Conservation (phyloP, 2,888 invertebrate genomes). For the Orthosia incerta region DNA sequence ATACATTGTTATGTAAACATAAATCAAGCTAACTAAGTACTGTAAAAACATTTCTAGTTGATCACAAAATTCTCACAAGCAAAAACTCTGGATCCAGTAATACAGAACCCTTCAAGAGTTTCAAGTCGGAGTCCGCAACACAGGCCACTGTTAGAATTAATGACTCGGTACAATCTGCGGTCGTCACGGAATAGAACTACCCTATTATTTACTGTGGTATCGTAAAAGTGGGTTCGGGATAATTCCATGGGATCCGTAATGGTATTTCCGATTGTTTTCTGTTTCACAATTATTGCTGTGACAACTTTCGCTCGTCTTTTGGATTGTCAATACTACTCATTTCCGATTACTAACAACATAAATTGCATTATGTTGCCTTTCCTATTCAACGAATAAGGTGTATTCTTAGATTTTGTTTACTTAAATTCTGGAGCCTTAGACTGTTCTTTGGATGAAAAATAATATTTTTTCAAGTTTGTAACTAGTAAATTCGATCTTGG, state of each 20-base stretch:
- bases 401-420: too few relatives aligned
- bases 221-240: slow-evolving; percentile 13
- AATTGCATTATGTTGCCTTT: too few relatives aligned
- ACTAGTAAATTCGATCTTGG: neutral
- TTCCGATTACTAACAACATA: too few relatives aligned
- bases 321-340: neutral
- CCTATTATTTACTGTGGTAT: slow-evolving; percentile 24
- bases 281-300: slow-evolving; percentile 6
- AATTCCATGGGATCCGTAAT: slow-evolving; percentile 21
- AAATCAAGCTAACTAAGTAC: neutral
- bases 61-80: neutral
- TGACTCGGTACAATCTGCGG: slow-evolving; percentile 43
- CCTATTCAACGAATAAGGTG: too few relatives aligned
- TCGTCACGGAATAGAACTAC: neutral
- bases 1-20: too few relatives aligned
- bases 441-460: neutral
- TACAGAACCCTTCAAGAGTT: slow-evolving; percentile 36
- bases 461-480: neutral
- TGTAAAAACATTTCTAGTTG: neutral
- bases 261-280: slow-evolving; percentile 11
- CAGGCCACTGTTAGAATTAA: slow-evolving; percentile 50
- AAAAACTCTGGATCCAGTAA: neutral
- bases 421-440: too few relatives aligned
- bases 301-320: neutral
- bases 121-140: slow-evolving; percentile 28